Conservation (phyloP, 1,140 invertebrate species). For the Maconellicoccus hirsutus region DNA sequence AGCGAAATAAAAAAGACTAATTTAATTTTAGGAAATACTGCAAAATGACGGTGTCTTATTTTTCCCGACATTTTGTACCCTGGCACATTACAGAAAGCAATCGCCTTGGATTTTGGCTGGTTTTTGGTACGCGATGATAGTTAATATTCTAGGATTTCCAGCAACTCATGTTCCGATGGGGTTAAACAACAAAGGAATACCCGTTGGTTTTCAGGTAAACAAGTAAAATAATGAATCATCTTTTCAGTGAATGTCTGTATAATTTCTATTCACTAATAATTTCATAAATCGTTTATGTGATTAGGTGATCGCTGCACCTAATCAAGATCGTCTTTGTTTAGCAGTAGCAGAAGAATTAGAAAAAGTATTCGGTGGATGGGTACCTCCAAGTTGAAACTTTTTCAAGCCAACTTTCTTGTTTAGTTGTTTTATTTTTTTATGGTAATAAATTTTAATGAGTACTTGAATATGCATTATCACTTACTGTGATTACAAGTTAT, state of each 20-base stretch:
- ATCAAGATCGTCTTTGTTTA: slow-evolving; percentile 61
- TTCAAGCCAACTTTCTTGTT: too few species aligned
- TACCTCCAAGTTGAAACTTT: too few species aligned
- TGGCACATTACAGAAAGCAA: too few species aligned
- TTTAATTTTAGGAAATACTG: slow-evolving; percentile 50
- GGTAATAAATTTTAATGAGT: too few species aligned
- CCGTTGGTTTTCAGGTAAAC: slow-evolving; percentile 73
- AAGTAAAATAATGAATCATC: too few species aligned
- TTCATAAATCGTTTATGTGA: slow-evolving; percentile 33
- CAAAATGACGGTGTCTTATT: slow-evolving; percentile 31
- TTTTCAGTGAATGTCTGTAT: too few species aligned
- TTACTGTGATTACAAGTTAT: too few species aligned
- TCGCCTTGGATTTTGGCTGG: slow-evolving; percentile 55
- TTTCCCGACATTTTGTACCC: too few species aligned
- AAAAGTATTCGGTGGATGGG: slow-evolving; percentile 65
- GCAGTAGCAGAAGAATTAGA: slow-evolving; percentile 64
- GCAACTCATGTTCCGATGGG: slow-evolving; percentile 76
- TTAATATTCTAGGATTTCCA: slow-evolving; percentile 72
- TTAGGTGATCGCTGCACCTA: slow-evolving; percentile 43
- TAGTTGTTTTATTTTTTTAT: too few species aligned
- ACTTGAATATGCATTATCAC: too few species aligned
- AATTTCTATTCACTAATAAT: too few species aligned
- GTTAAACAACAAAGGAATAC: slow-evolving; percentile 68
- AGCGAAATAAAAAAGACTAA: too few species aligned
- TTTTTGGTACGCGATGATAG: slow-evolving; percentile 73